Conservation (phyloP, 2,888 invertebrate species). For the Tuberolachnus salignus region DNA sequence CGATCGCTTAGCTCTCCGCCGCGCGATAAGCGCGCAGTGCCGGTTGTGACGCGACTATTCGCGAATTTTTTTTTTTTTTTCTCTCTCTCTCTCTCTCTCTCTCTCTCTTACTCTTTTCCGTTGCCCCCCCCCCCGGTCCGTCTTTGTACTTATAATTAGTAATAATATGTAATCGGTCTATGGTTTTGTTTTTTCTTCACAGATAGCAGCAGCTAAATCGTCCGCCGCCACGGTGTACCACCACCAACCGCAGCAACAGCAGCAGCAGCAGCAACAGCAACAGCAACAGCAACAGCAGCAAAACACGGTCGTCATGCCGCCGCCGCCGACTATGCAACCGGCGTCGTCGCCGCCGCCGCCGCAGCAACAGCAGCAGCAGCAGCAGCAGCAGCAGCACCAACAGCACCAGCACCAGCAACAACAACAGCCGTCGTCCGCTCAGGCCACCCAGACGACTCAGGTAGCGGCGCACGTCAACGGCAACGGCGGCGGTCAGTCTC, state of each 20-base stretch:
- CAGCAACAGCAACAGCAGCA: conserved; percentile 38
- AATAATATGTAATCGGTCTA: background rate
- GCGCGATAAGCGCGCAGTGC: no score
- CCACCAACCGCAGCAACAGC: conserved; percentile 28
- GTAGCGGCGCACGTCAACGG: conserved; percentile 60
- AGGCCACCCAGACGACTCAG: conserved; percentile 61
- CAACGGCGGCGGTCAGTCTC: conserved; percentile 63
- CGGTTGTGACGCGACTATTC: no score
- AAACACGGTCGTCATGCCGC: conserved; percentile 62
- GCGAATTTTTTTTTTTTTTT: no score
- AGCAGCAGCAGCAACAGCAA: conserved; percentile 20
- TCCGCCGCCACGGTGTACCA: conserved; percentile 27
- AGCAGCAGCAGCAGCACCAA: conserved; percentile 62
- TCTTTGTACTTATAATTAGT: no score
- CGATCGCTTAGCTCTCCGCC: background rate
- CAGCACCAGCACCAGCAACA: no score
- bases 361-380: conserved; percentile 63
- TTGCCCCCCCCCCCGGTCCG: no score
- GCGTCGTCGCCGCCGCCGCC: conserved; percentile 66
- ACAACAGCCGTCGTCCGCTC: conserved; percentile 65
- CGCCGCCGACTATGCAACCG: conserved; percentile 60
- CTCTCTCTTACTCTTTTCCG: background rate
- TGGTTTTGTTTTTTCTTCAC: background rate
- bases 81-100: background rate
- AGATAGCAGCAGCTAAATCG: conserved; percentile 48